Base-by-base conservation (phyloP, 2,888 invertebrate genomes). In the Platypus cylindrus region DNA sequence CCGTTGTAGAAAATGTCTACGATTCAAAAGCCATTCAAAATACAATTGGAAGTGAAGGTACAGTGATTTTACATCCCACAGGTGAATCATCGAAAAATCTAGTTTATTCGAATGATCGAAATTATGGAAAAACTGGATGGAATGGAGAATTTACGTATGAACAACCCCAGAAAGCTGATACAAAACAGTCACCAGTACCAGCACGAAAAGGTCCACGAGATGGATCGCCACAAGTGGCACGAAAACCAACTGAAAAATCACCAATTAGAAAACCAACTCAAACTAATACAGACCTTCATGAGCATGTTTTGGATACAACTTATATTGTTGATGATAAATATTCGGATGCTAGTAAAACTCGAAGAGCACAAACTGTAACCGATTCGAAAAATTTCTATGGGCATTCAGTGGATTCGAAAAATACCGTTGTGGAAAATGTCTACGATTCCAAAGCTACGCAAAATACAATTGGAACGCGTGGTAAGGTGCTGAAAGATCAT, bases 41-140 rank as follows among this genome's bases (percentile, higher is more conserved):
- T 32, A 55, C 56, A 7, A 58, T 58, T 30, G 57, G 57, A 25
- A 51, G 54, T 4, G 50, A 37, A 38, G 62, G 63, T 3, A 65
- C 55, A 32, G 65, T 70, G 46, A 64, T 67, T 49, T 59, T 64
- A 51, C 66, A 66, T 46, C 50, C 65, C 39, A 60, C 56, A n/a
- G 63, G 63, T 45, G 66, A 68, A 47, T 45, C 52, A 18, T n/a
- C n/a, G n/a, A 58, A 48, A 17, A 55, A 60, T 45, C 44, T 55
- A 26, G 44, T 58, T 33, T 58, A 54, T 45, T 57, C 58, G 30
- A 55, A 58, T 45, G 58, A 59, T 30, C 48, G 56, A 26, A 55
- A 50, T 37, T 57, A 58, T 43, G 58, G 57, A 7, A 63, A 60
- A 47, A 53, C 54, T 22, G 57, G 55, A 4, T 60, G 60, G 60